Conservation (phyloP, 2,797 vertebrate species). For the Neomorphus geoffroyi region DNA sequence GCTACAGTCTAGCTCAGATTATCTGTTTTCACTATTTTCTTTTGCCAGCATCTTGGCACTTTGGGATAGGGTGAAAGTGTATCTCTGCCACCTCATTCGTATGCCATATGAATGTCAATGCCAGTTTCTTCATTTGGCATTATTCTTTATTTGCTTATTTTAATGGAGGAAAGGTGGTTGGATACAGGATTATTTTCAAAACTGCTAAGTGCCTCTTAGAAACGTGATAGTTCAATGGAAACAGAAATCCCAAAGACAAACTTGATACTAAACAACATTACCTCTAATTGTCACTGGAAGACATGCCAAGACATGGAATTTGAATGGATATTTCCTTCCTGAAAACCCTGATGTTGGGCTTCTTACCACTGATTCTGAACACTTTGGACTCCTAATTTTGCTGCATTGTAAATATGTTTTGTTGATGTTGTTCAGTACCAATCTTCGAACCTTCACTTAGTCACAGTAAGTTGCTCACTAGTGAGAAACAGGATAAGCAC, state of each 20-base stretch:
- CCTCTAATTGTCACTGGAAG: background rate
- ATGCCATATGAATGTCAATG: too few species aligned
- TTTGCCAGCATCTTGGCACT: background rate
- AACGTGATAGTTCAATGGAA: background rate
- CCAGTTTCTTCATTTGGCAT: fast-evolving
- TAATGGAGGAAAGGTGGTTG: background rate
- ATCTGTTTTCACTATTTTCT: background rate
- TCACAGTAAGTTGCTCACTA: background rate
- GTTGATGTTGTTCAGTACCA: background rate
- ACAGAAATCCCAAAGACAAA: background rate
- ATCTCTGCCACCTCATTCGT: background rate
- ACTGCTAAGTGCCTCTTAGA: background rate
- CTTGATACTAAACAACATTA: background rate
- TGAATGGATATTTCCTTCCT: background rate
- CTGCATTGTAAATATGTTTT: background rate
- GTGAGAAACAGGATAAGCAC: background rate
- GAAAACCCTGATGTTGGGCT: background rate
- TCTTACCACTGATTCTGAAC: background rate
- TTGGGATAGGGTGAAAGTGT: background rate
- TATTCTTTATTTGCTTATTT: background rate
- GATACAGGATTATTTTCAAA: background rate
- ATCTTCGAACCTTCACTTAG: background rate
- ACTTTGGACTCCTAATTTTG: background rate
- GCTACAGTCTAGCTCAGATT: background rate
- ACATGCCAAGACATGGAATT: background rate